These are phyloP conservation scores for Gastrophysa polygoni DNA, from an alignment of 2,888 invertebrate genomes.

Conservation along the genomic window DNA sequence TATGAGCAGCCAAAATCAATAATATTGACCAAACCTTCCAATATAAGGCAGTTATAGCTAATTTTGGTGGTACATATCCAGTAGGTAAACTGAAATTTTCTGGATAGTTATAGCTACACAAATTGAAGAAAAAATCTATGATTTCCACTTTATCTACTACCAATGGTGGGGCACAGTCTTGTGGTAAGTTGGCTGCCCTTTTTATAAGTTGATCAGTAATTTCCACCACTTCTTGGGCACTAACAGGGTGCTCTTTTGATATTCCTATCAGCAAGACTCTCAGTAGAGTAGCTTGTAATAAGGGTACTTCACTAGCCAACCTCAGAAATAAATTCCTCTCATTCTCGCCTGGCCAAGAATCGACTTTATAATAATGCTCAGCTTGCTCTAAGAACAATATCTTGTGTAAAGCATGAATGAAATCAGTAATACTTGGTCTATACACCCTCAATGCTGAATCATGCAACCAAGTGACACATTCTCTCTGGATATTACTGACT, in stretches of 20 bases:
- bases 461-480: constrained; percentile 88
- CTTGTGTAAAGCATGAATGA: constrained; percentile 79
- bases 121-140: constrained; percentile 87
- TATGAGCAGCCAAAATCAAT: constrained; percentile 88
- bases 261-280: constrained; percentile 81
- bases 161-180: constrained; percentile 73
- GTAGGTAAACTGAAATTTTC: constrained; percentile 88
- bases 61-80: constrained; percentile 80
- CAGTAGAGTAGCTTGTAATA: constrained; percentile 83
- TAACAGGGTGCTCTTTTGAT: constrained; percentile 77
- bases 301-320: constrained; percentile 85
- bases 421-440: constrained; percentile 70
- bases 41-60: constrained; percentile 90
- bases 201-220: constrained; percentile 84
- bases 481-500: constrained; percentile 75
- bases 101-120: constrained; percentile 90
- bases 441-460: constrained; percentile 78
- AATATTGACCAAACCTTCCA: constrained; percentile 95
- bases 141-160: constrained; percentile 82
- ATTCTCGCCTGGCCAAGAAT: constrained; percentile 69
- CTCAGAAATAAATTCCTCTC: constrained; percentile 81
- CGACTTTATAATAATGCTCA: constrained; percentile 77
- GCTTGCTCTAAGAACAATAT: constrained; percentile 77
- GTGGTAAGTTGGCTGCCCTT: constrained; percentile 79
- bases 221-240: constrained; percentile 83